Percentiles rank a stretch among this genome's conserved stretches.
phyloP scores from a whole-genome alignment of 2,113 vertebrate genomes.

The Hippocampus guttulatus region DNA sequence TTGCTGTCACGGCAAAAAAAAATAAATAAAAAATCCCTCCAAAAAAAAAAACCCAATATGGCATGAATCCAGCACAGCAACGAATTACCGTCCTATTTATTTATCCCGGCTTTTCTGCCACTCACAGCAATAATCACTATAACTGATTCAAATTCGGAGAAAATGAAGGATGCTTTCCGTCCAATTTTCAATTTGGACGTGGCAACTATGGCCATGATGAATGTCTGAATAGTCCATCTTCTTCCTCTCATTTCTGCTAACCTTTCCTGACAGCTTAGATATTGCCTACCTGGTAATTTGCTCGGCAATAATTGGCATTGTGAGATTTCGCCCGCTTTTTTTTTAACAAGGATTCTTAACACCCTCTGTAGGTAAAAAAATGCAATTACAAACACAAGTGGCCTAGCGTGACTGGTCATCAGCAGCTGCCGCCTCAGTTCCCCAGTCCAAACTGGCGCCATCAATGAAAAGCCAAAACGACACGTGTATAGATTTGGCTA shows the following conservation, averaged over 20 bases:
- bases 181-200: constrained; percentile 83
- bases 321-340: constrained; percentile 78
- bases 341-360: constrained; percentile 95
- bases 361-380: constrained; percentile 99
- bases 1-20: constrained; percentile 35
- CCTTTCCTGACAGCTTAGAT: constrained; percentile 92
- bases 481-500: constrained; percentile 72
- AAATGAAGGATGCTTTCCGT: constrained; percentile 76
- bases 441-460: constrained; percentile 70
- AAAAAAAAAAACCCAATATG: constrained; percentile 18
- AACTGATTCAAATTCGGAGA: constrained; percentile 78
- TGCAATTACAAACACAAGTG: constrained; percentile 93
- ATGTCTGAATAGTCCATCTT: constrained; percentile 91
- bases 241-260: constrained; percentile 84
- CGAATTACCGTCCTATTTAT: constrained; percentile 62
- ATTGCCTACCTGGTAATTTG: constrained; percentile 97
- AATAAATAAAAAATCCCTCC: neutral
- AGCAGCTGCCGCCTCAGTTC: constrained; percentile 81
- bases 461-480: constrained; percentile 69
- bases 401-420: constrained; percentile 74
- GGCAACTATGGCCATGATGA: constrained; percentile 84
- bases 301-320: constrained; percentile 89
- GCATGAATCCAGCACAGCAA: constrained; percentile 49
- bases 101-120: constrained; percentile 65
- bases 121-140: constrained; percentile 73